Evolutionary conservation across 2,888 invertebrate genomes (phyloP).

Genomic region (Maniola hyperantus): DNA sequence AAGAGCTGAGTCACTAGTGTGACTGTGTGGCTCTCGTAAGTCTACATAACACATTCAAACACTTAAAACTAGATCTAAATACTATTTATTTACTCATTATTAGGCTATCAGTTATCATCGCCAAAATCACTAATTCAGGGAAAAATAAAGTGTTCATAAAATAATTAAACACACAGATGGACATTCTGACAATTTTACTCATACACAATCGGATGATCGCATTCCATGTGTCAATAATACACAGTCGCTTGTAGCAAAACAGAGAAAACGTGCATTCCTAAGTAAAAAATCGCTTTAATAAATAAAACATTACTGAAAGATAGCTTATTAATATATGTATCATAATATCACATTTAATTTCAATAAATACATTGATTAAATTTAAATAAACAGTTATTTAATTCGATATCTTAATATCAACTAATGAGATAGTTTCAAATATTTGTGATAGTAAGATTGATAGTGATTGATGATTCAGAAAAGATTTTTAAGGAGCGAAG

Average conservation of each 20-base stretch:
- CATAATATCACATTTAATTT: not conserved
- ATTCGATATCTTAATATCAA: not conserved
- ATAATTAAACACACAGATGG: not conserved
- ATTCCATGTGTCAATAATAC: not conserved
- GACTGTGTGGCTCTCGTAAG: no score
- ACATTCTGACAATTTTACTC: not conserved
- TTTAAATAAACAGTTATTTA: not conserved
- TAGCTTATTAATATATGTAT: not conserved
- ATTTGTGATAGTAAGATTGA: no score
- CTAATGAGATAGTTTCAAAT: not conserved
- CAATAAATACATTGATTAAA: not conserved
- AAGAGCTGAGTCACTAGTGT: no score
- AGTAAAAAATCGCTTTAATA: not conserved
- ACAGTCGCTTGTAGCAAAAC: slow-evolving; percentile 16
- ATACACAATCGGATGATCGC: not conserved
- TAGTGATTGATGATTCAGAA: not conserved
- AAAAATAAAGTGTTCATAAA: not conserved
- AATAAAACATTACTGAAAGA: not conserved
- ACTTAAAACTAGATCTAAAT: no score
- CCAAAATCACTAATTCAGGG: no score
- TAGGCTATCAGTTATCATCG: no score
- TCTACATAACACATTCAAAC: no score
- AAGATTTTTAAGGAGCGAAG: not conserved
- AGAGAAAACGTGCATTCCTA: slow-evolving; percentile 7
- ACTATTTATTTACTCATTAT: no score